Percentiles rank a stretch among this genome's conserved stretches.
Evolutionary conservation across 1,140 invertebrate species (phyloP).

Genomic region (Brachionus rubens): DNA sequence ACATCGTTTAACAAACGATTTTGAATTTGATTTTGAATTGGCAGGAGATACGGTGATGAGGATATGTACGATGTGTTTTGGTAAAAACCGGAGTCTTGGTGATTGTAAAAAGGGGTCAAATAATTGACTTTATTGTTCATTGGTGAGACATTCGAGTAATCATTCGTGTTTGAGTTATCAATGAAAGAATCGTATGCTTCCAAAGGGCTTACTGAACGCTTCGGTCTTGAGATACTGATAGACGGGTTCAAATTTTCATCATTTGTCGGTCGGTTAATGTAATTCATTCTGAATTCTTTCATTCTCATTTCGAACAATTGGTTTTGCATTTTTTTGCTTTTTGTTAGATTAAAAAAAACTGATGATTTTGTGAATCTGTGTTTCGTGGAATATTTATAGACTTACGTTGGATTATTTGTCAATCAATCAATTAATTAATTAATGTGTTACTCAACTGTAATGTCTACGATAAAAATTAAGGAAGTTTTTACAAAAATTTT

Average conservation of each 20-base stretch:
- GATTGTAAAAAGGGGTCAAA: not conserved
- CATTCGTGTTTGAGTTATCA: not conserved
- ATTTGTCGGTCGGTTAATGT: not conserved
- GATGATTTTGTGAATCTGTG: not conserved
- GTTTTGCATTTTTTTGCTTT: no score
- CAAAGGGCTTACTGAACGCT: not conserved
- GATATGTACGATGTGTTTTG: not conserved
- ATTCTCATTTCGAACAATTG: not conserved
- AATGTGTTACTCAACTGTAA: conserved; percentile 33
- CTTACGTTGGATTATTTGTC: not conserved
- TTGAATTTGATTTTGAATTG: not conserved
- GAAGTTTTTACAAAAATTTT: not conserved
- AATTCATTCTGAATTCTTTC: not conserved
- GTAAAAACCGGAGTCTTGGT: not conserved
- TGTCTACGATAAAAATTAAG: conserved; percentile 2
- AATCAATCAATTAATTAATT: conserved; percentile 44
- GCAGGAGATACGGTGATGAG: not conserved
- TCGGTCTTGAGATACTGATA: not conserved
- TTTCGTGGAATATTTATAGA: not conserved
- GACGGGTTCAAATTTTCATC: not conserved
- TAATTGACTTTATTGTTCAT: not conserved
- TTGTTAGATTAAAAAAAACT: not conserved
- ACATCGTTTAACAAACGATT: not conserved
- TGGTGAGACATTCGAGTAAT: not conserved
- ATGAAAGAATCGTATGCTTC: not conserved